Evolutionary conservation across 2,797 vertebrate species (phyloP).

Genomic region (Dendrocincla fuliginosa): DNA sequence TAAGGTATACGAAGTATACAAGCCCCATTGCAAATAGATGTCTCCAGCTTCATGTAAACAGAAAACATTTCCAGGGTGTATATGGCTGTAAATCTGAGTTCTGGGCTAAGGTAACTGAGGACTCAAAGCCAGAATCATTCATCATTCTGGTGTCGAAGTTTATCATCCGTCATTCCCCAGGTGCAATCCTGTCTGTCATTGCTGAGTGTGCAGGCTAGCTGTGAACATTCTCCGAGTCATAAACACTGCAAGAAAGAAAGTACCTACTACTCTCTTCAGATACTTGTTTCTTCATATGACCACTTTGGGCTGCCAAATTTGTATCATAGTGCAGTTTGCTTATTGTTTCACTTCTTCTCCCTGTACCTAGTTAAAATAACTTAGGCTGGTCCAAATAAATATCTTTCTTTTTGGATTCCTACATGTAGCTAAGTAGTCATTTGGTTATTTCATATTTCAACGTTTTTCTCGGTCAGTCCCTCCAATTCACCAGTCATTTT

Average conservation of each 20-base stretch:
- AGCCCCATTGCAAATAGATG: background rate
- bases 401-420: background rate
- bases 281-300: background rate
- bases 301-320: background rate
- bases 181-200: background rate
- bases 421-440: background rate
- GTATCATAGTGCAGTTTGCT: background rate
- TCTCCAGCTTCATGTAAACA: background rate
- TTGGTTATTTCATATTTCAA: background rate
- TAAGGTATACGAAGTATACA: background rate
- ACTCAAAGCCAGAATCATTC: background rate
- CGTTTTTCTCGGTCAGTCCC: constrained; percentile 21
- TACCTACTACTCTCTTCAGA: background rate
- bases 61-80: background rate
- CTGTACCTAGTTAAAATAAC: background rate
- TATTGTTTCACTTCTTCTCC: background rate
- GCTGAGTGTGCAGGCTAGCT: background rate
- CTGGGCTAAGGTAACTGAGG: background rate
- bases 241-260: background rate
- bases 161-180: background rate
- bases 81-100: background rate
- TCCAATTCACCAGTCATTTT: constrained; percentile 12
- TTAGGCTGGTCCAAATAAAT: background rate
- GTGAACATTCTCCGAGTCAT: background rate
- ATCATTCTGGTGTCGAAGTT: background rate